phyloP scores from a whole-genome alignment of 2,888 invertebrate genomes.

The Parochlus steinenii region DNA sequence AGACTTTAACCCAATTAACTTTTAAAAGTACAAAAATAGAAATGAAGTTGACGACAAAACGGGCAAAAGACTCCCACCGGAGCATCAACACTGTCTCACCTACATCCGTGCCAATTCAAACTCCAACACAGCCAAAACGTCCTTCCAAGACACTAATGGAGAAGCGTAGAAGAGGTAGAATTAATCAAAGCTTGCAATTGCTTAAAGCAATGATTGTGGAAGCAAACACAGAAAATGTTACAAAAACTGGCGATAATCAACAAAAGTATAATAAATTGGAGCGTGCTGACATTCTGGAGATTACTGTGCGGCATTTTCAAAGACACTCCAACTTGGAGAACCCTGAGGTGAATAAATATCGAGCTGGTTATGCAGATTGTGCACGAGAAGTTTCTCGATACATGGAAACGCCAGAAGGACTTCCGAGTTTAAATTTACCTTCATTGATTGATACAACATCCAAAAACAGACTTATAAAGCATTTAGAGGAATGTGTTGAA shows the following conservation, averaged over 20 bases:
- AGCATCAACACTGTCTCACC: too few species aligned
- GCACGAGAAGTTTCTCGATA: conserved; percentile 37
- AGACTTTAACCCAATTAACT: too few species aligned
- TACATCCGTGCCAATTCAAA: too few species aligned
- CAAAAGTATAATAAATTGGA: conserved; percentile 66
- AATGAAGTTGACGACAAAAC: too few species aligned
- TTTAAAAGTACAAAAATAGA: too few species aligned
- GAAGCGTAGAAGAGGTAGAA: conserved; percentile 53
- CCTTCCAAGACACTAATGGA: conserved; percentile 67
- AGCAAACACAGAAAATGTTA: conserved; percentile 39
- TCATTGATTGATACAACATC: conserved; percentile 36
- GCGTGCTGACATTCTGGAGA: conserved; percentile 64
- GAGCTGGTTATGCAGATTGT: conserved; percentile 46
- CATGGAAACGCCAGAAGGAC: conserved; percentile 28
- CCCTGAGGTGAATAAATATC: conserved; percentile 32
- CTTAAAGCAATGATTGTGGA: conserved; percentile 54
- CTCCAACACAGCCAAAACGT: conserved; percentile 30
- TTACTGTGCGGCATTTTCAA: conserved; percentile 68
- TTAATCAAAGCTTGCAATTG: conserved; percentile 56
- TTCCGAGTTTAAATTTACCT: conserved; percentile 29
- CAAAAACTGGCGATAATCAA: conserved; percentile 33
- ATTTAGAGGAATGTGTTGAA: conserved; percentile 41
- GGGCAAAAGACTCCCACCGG: too few species aligned
- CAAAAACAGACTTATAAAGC: conserved; percentile 38
- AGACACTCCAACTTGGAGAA: conserved; percentile 50